Percentiles rank a stretch among this genome's conserved stretches.
Conservation (phyloP, 2,888 invertebrate genomes). For the Scaptomyza cyrtandrae region DNA sequence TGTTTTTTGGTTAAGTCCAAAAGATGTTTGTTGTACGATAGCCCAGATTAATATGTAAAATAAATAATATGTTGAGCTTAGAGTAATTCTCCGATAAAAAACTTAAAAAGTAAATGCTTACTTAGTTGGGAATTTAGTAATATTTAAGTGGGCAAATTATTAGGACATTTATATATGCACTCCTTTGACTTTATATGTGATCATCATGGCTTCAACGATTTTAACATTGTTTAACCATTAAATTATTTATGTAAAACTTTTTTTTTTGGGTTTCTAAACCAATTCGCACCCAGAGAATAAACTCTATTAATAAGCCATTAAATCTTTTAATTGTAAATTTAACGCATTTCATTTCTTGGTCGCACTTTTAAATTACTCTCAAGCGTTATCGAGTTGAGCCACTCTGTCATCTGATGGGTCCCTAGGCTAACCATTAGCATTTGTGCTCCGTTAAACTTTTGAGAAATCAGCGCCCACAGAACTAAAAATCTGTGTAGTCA, state of each 20-base stretch:
- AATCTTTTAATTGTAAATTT: background rate
- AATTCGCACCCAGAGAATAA: background rate
- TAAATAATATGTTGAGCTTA: fast-evolving
- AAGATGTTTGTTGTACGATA: slow-evolving; percentile 44
- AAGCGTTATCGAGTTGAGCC: background rate
- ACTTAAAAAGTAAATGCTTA: slow-evolving; percentile 9
- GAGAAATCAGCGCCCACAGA: slow-evolving; percentile 36
- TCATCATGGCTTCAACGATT: no score
- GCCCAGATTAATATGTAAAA: slow-evolving; percentile 41
- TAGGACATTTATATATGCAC: no score
- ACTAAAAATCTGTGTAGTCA: slow-evolving; percentile 44
- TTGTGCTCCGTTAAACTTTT: slow-evolving; percentile 42
- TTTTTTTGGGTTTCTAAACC: no score
- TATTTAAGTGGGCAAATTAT: no score
- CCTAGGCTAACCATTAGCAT: slow-evolving; percentile 52
- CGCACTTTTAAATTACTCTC: background rate
- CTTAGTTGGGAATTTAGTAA: background rate
- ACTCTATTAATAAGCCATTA: slow-evolving; percentile 6
- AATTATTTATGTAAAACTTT: background rate
- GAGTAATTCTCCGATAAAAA: background rate
- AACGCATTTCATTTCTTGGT: background rate
- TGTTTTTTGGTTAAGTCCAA: slow-evolving; percentile 21
- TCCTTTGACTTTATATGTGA: no score
- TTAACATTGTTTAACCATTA: background rate
- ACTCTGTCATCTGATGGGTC: slow-evolving; percentile 13